These are phyloP conservation scores for Holothuria scabra DNA, from an alignment of 53 echinoderm and acorn worm genomes.

Conservation along the genomic window DNA sequence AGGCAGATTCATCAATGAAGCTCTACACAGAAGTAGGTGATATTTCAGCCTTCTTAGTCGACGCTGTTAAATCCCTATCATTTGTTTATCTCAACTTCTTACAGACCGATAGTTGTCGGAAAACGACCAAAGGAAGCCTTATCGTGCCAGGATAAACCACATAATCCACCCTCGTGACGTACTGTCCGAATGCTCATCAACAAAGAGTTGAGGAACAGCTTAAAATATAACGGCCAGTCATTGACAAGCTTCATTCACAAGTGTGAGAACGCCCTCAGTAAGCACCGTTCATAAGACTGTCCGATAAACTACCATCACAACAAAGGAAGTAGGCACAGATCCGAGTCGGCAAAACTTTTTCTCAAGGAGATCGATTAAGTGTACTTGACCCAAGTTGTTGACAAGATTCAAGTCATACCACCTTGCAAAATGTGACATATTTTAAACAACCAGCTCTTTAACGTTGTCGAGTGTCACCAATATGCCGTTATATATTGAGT, in stretches of 20 bases:
- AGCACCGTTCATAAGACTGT: neutral
- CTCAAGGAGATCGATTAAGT: no score
- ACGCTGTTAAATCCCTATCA: neutral
- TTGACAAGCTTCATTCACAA: neutral
- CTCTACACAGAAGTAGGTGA: neutral
- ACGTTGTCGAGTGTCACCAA: no score
- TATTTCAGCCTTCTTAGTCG: no score
- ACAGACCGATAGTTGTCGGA: conserved; percentile 33
- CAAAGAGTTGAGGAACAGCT: neutral
- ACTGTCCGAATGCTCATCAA: neutral
- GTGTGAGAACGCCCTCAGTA: neutral
- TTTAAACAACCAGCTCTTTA: no score
- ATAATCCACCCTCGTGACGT: neutral
- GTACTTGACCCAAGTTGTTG: no score
- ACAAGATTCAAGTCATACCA: no score
- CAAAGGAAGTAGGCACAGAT: neutral
- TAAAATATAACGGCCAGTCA: neutral
- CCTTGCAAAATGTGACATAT: no score
- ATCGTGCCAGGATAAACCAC: conserved; percentile 29
- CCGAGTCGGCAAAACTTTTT: neutral
- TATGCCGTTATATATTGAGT: no score
- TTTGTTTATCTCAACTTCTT: conserved; percentile 13
- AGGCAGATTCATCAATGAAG: no score
- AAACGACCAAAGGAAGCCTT: conserved; percentile 1
- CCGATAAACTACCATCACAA: neutral